A percentile compares a stretch with the other conserved stretches of the same genome.
phyloP scores from a whole-genome alignment of 1,140 invertebrate species.

The Brachionus paranguensis region DNA sequence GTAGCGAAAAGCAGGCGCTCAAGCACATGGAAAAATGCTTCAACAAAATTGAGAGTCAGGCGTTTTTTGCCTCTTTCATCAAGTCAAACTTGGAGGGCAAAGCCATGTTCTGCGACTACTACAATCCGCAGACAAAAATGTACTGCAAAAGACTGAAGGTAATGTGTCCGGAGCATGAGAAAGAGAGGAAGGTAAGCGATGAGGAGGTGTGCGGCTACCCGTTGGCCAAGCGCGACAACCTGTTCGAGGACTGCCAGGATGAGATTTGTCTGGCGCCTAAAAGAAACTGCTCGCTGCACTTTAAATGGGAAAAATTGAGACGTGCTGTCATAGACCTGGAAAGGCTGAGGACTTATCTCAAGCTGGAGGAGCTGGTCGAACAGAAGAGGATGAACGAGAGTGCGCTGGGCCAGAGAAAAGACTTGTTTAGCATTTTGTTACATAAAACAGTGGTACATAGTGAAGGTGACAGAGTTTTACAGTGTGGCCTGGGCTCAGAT shows the following conservation, averaged over 20 bases:
- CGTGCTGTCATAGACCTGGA: slow-evolving; percentile 74
- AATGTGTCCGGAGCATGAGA: slow-evolving; percentile 93
- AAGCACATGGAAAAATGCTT: slow-evolving; percentile 64
- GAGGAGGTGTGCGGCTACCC: slow-evolving; percentile 80
- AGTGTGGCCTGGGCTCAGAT: background rate
- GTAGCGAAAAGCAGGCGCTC: slow-evolving; percentile 72
- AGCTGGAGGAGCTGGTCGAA: slow-evolving; percentile 88
- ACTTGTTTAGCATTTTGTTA: slow-evolving; percentile 16
- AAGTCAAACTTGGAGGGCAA: slow-evolving; percentile 87
- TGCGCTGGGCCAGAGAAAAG: slow-evolving; percentile 4
- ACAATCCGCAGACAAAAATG: slow-evolving; percentile 76
- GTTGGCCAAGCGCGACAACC: slow-evolving; percentile 65
- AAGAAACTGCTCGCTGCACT: slow-evolving; percentile 83
- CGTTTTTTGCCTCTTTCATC: slow-evolving; percentile 87
- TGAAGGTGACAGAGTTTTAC: background rate
- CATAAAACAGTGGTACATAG: slow-evolving; percentile 4
- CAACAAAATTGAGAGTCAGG: slow-evolving; percentile 87
- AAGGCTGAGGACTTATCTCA: slow-evolving; percentile 67
- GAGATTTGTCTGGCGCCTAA: slow-evolving; percentile 78
- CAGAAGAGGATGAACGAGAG: slow-evolving; percentile 65
- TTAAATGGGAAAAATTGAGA: slow-evolving; percentile 88
- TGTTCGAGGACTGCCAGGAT: slow-evolving; percentile 57
- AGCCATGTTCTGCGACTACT: slow-evolving; percentile 96
- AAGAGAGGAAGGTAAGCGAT: slow-evolving; percentile 80
- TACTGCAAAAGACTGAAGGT: slow-evolving; percentile 93